Evolutionary conservation across 37 sponge, comb jelly and placozoan species (phyloP).

Genomic region (Amphimedon queenslandica): DNA sequence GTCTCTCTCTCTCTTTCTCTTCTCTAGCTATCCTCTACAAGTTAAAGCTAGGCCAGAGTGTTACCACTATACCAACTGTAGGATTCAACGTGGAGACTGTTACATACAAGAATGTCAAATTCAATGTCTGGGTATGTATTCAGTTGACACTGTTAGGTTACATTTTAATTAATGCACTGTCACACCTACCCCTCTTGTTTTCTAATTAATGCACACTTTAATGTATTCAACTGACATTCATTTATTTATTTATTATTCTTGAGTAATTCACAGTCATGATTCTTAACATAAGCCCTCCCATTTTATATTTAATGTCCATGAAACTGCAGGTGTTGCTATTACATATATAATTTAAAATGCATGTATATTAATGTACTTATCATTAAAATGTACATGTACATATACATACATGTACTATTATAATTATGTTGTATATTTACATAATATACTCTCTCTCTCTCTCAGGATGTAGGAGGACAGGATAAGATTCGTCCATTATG

Average conservation of each 20-base stretch:
- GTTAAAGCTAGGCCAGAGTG: slow-evolving; percentile 88
- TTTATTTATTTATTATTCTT: too few species aligned
- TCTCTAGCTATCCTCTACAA: slow-evolving; percentile 87
- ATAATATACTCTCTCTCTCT: background rate
- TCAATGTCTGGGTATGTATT: slow-evolving; percentile 95
- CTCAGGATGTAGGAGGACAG: slow-evolving; percentile 98
- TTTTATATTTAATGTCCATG: too few species aligned
- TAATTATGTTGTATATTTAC: slow-evolving; percentile 7
- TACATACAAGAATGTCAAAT: slow-evolving; percentile 95
- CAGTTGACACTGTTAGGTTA: background rate
- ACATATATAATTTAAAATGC: background rate
- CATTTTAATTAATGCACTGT: background rate
- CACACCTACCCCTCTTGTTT: too few species aligned
- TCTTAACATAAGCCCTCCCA: too few species aligned
- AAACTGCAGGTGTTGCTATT: too few species aligned
- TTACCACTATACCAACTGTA: slow-evolving; percentile 95
- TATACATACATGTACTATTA: background rate
- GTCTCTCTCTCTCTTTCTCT: background rate
- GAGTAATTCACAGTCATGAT: too few species aligned
- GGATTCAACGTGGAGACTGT: slow-evolving; percentile 99
- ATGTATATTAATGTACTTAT: too few species aligned
- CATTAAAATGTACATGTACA: background rate
- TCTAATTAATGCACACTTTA: background rate
- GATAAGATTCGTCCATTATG: slow-evolving; percentile 97
- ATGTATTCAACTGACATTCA: too few species aligned